A percentile compares a stretch with the other conserved stretches of the same genome.
phyloP scores from a whole-genome alignment of 2,888 invertebrate genomes.

The Acleris emargana region DNA sequence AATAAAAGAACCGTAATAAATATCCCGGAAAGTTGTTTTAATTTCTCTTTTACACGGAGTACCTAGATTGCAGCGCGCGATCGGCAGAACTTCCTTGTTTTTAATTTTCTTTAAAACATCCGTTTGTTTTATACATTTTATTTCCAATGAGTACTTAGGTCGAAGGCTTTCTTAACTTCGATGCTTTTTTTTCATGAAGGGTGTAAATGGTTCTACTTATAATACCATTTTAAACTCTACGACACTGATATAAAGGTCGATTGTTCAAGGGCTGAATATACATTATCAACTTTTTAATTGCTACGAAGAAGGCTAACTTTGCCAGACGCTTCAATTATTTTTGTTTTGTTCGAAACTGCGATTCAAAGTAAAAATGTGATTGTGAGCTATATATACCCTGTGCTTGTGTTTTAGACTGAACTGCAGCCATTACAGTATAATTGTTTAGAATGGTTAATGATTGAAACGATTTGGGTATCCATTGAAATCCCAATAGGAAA shows the following conservation, averaged over 20 bases:
- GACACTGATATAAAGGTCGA: constrained; percentile 55
- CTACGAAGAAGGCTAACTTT: constrained; percentile 64
- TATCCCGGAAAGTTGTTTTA: constrained; percentile 82
- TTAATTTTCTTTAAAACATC: constrained; percentile 83
- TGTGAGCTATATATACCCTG: constrained; percentile 23
- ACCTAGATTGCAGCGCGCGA: constrained; percentile 74
- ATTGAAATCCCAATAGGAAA: constrained; percentile 11
- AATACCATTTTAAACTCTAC: constrained; percentile 62
- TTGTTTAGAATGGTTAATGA: no score
- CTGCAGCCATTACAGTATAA: no score
- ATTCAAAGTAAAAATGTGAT: constrained; percentile 43
- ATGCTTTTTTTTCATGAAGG: constrained; percentile 67
- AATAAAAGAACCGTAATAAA: constrained; percentile 80
- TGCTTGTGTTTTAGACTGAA: constrained; percentile 6
- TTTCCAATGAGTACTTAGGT: constrained; percentile 72
- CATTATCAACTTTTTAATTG: constrained; percentile 72
- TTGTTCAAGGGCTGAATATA: constrained; percentile 55
- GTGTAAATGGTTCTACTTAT: constrained; percentile 53
- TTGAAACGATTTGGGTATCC: background rate
- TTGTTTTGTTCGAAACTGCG: constrained; percentile 47
- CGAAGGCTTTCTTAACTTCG: constrained; percentile 77
- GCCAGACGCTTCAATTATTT: constrained; percentile 52
- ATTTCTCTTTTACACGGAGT: constrained; percentile 81
- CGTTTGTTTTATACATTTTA: constrained; percentile 77
- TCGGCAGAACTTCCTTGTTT: constrained; percentile 81